Evolutionary conservation across 2,797 vertebrate genomes (phyloP).

Genomic region (Manis pentadactyla): DNA sequence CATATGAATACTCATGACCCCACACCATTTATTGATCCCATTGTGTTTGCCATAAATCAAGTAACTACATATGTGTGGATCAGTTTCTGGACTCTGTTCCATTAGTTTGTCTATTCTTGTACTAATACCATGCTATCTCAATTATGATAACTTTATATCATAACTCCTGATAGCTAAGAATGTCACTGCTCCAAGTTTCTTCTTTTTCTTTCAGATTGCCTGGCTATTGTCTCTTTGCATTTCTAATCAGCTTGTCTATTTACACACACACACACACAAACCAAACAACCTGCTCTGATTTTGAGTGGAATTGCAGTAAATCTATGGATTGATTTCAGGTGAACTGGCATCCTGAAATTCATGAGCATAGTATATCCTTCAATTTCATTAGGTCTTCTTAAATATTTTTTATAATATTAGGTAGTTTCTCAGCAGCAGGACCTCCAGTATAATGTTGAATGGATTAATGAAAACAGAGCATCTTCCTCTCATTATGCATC

Average conservation of each 20-base stretch:
- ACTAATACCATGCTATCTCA: background rate
- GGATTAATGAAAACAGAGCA: background rate
- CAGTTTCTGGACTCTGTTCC: background rate
- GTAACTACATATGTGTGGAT: background rate
- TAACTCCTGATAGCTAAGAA: background rate
- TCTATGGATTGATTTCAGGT: background rate
- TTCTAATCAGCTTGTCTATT: background rate
- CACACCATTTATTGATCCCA: background rate
- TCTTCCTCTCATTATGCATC: background rate
- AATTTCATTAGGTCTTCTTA: background rate
- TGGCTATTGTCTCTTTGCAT: background rate
- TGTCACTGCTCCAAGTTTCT: background rate
- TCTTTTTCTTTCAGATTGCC: background rate
- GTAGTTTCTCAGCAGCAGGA: background rate
- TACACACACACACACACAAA: background rate
- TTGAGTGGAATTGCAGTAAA: background rate
- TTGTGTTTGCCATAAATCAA: background rate
- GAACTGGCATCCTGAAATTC: background rate
- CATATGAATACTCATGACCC: background rate
- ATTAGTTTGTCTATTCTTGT: background rate
- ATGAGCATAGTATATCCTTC: background rate
- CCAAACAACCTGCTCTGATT: background rate
- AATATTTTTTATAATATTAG: background rate
- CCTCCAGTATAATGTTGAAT: background rate
- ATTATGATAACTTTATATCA: background rate